Base-by-base conservation (phyloP, 2,888 invertebrate species). In the Ernsta delagoae region DNA sequence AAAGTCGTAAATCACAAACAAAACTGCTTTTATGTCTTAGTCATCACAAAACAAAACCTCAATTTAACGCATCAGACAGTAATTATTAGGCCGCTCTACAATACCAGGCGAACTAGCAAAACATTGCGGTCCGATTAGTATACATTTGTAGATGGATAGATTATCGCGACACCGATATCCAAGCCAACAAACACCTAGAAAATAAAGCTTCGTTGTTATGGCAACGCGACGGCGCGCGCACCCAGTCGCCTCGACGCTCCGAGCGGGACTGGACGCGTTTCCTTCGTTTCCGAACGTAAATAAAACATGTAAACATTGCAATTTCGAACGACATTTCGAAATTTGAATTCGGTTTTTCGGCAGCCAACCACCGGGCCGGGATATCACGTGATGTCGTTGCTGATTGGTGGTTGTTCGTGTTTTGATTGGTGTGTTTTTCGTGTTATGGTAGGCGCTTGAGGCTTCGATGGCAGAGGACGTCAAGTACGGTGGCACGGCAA, bases 181-280 rank as follows among this genome's bases (percentile, higher is more conserved):
- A 59, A 61, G 63, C 68, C 59, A 59, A 60, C 56, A 67, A 61
- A 70, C 62, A 71, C 73, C 72, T 65, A 70, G 70, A 64, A 71
- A 68, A 75, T 72, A 71, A 77, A 86, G 61, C 93, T 65, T 73
- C 70, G 89, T 91, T 76, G 73, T 82, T 82, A 90, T 89, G 83
- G 80, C 68, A 80, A 92, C 90, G 75, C 16, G 72, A 72, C 84
- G 86, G 90, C 92, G 92, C 92, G 92, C 92, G 92, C 92, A 91
- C 31, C 85, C 89, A 92, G 92, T 92, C 80, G 72, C 75, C 72
- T 77, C 81, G 75, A 77, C 82, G 77, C 85, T 73, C 70, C 77
- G 75, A 77, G 48, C 70, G 75, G 69, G 83, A 75, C 72, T 78
- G 83, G 86, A 81, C 90, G 92, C 83, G 85, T 85, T 70, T 91